Base-by-base conservation (phyloP, 2,888 invertebrate species). In the Eurytoma adleriae region DNA sequence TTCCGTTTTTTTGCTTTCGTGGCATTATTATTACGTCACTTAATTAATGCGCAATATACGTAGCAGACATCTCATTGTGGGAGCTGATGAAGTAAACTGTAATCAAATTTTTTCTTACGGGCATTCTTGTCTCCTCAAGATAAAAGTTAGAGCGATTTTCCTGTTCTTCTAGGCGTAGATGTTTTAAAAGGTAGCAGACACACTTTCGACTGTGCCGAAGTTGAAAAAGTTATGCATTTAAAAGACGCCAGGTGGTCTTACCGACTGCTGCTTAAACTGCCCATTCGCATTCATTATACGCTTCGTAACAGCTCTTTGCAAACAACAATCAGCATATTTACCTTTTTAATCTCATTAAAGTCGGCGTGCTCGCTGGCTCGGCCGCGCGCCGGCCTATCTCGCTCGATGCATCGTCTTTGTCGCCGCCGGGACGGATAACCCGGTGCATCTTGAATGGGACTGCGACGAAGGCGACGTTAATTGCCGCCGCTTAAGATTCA, bases 281-380 rank as follows among this genome's bases (percentile, higher is more conserved):
- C 24, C n/a, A 67, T 74, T 74, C 74, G 50, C 40, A 67, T 67
- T 74, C 57, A 67, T 74, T 67, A 67, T 27, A 40, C 40, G 40
- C 24, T 40, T n/a, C 13, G 73, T 62, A 73, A 73, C 24, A 50
- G 67, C 27, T 48, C 57, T 74, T 56, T 13, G 24, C 48, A 20
- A 74, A 62, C 54, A 54, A 69, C 70, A 69, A 64, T 70, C 62
- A 56, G 48, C 54, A n/a, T 56, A 66, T 70, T 70, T 40, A 70
- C n/a, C 48, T 70, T 24, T 73, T 56, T 76, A 62, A 69, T 69
- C 52, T 20, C 5, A 27, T n/a, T 40, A 40, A 69, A 54, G 64
- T 18, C 48, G 40, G 18, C 40, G 30, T 40, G 40, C 27, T 30
- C 30, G 5, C 16, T 16, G 5, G 16, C 52, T 30, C 52, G n/a